These are phyloP conservation scores for Cryptus armator DNA, from an alignment of 2,888 invertebrate species.

Conservation along the genomic window DNA sequence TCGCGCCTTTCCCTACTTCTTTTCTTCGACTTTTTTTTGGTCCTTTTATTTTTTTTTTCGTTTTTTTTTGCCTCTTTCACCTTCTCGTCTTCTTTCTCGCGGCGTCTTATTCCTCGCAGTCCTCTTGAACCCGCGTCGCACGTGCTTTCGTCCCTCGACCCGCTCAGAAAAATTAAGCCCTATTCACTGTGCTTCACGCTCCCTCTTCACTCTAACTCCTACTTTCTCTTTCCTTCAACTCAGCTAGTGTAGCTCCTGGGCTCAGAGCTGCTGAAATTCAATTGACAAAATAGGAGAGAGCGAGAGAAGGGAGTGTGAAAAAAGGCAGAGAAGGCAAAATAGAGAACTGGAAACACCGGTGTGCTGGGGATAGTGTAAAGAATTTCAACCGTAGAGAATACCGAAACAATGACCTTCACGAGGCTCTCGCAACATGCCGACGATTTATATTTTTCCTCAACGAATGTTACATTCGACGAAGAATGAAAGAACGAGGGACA, in stretches of 20 bases:
- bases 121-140: conserved; percentile 57
- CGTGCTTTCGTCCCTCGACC: conserved; percentile 66
- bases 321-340: not conserved
- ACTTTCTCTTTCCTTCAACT: conserved; percentile 34
- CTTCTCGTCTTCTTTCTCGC: conserved; percentile 38
- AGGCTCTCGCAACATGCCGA: conserved; percentile 17
- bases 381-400: conserved; percentile 37
- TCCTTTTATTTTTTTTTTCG: conserved; percentile 9
- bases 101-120: conserved; percentile 23
- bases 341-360: conserved; percentile 31
- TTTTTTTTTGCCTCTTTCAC: conserved; percentile 28
- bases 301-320: conserved; percentile 4
- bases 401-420: conserved; percentile 45
- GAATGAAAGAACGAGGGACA: not conserved
- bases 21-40: conserved; percentile 38
- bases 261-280: conserved; percentile 67
- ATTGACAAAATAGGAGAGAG: conserved; percentile 70
- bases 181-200: conserved; percentile 69
- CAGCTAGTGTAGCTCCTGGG: conserved; percentile 37
- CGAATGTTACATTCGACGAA: conserved; percentile 27
- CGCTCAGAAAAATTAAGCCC: conserved; percentile 75
- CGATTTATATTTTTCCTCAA: conserved; percentile 36
- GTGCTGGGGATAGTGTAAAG: conserved; percentile 8
- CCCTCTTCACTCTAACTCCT: conserved; percentile 45
- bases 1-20: conserved; percentile 46